Evolutionary conservation across 2,797 vertebrate species (phyloP).

Genomic region (Allobates femoralis): DNA sequence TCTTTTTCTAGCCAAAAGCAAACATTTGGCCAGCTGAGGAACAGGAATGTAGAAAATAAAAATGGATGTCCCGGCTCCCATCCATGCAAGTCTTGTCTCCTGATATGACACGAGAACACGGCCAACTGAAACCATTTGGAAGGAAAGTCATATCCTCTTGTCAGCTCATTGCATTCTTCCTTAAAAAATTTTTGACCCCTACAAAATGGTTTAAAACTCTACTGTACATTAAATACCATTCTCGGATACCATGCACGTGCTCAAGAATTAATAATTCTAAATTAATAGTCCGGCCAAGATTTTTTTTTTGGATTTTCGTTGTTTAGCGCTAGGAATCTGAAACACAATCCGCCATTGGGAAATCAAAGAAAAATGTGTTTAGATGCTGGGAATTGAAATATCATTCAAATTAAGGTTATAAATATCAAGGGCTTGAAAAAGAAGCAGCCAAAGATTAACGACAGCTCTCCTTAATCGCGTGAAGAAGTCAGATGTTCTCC

Average conservation of each 20-base stretch:
- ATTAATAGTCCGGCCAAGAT: slow-evolving; percentile 44
- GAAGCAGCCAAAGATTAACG: slow-evolving; percentile 42
- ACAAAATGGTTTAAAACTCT: slow-evolving; percentile 1
- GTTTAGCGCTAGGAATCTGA: slow-evolving; percentile 48
- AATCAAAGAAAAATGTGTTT: slow-evolving; percentile 54
- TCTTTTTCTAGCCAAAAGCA: neutral
- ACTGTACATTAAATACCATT: slow-evolving; percentile 20
- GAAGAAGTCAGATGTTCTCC: slow-evolving; percentile 48
- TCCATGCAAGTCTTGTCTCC: slow-evolving; percentile 40
- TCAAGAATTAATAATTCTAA: slow-evolving; percentile 46
- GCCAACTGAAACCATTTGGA: slow-evolving; percentile 46
- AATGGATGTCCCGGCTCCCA: slow-evolving; percentile 20
- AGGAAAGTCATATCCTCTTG: slow-evolving; percentile 16
- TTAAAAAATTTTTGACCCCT: slow-evolving; percentile 15
- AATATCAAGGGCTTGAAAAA: slow-evolving; percentile 35
- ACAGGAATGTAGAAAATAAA: slow-evolving; percentile 21
- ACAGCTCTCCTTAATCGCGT: slow-evolving; percentile 38
- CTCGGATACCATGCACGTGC: slow-evolving; percentile 33
- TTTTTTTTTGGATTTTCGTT: too few relatives aligned
- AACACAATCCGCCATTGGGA: slow-evolving; percentile 49
- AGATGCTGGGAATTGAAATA: slow-evolving; percentile 52
- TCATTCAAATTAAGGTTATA: slow-evolving; percentile 54
- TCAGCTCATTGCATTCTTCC: slow-evolving; percentile 26
- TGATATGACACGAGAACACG: slow-evolving; percentile 39
- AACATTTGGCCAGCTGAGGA: slow-evolving; percentile 13